These are phyloP conservation scores for Silurus meridionalis DNA, from an alignment of 2,113 vertebrate species.

Conservation along the genomic window DNA sequence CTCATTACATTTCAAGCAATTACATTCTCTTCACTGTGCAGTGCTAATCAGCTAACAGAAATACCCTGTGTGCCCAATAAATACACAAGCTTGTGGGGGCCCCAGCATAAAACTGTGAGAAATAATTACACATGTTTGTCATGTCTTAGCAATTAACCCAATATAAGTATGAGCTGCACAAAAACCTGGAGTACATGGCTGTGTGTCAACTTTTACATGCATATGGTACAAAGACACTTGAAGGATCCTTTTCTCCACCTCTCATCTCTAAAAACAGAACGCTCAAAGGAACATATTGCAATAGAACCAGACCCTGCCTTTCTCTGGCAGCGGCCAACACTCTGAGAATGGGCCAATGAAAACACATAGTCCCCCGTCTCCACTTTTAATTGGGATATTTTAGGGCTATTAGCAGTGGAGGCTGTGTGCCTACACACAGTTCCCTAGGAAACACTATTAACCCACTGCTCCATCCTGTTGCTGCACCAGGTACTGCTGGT, in stretches of 20 bases:
- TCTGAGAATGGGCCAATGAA: slow-evolving; percentile 55
- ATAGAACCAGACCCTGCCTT: slow-evolving; percentile 49
- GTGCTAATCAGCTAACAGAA: slow-evolving; percentile 27
- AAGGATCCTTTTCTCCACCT: slow-evolving; percentile 40
- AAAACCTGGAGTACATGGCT: slow-evolving; percentile 31
- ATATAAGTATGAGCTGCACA: slow-evolving; percentile 18
- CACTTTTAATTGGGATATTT: slow-evolving; percentile 60
- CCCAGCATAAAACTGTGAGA: slow-evolving; percentile 18
- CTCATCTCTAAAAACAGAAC: slow-evolving; percentile 53
- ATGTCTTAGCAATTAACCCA: slow-evolving; percentile 48
- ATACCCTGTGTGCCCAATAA: slow-evolving; percentile 2
- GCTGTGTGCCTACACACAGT: slow-evolving; percentile 37
- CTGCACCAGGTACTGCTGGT: slow-evolving; percentile 44
- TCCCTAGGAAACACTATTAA: slow-evolving; percentile 45
- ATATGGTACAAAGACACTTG: slow-evolving; percentile 50
- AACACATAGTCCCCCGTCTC: slow-evolving; percentile 59
- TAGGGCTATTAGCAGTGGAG: slow-evolving; percentile 52
- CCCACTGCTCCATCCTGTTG: slow-evolving; percentile 33
- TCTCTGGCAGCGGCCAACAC: slow-evolving; percentile 48
- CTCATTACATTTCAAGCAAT: not conserved
- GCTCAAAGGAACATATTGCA: slow-evolving; percentile 56
- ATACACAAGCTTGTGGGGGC: slow-evolving; percentile 5
- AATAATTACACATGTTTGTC: slow-evolving; percentile 31
- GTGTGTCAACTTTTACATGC: slow-evolving; percentile 44
- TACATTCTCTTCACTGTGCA: not conserved